Evolutionary conservation across 1,140 invertebrate genomes (phyloP), one percentile per base, ranked within the genome.

Genomic region (Hylaeus volcanicus): DNA sequence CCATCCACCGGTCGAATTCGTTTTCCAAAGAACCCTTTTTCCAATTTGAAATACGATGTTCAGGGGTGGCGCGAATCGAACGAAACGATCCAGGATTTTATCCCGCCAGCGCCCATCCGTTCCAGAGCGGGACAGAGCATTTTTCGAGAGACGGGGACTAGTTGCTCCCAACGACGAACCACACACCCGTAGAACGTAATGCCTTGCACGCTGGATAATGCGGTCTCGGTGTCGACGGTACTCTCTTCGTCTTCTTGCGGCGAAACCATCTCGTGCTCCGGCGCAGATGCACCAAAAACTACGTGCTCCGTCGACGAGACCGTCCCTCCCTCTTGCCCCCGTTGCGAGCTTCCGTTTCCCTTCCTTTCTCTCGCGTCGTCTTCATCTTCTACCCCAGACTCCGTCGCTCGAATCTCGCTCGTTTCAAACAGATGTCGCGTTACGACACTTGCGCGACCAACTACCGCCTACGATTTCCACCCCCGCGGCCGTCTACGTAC

Each of bases 401-500:
- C 41, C 51, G 63, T 5, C 45, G 26, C 70, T 51, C 63, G 61
- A 66, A 78, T 73, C 79, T 76, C 81, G 76, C 73, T 80, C 82
- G 56, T 79, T 74, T 53, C 61, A 74, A 74, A 74, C 89, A 89
- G 89, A 89, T 89, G 89, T 88, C 87, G 83, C 87, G 85, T 88
- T 89, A 89, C 71, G 89, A 89, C 79, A 87, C 83, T 86, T 41
- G 71, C 65, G 78, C 70, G 76, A 78, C 39, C 84, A 75, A 75
- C 84, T 55, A 83, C 72, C 15, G 26, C 58, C 87, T 77, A 84
- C 69, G 58, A 72, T 68, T 75, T 60, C 41, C 74, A 37, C 26
- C 58, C 45, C 45, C 26, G 48, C 48, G 26, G 26, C 26, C 26
- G 58, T 69, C 78, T 60, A 53, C 79, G 73, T 85, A 66, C 82